Conservation (phyloP, 1,140 invertebrate species). For the Hyles euphorbiae region DNA sequence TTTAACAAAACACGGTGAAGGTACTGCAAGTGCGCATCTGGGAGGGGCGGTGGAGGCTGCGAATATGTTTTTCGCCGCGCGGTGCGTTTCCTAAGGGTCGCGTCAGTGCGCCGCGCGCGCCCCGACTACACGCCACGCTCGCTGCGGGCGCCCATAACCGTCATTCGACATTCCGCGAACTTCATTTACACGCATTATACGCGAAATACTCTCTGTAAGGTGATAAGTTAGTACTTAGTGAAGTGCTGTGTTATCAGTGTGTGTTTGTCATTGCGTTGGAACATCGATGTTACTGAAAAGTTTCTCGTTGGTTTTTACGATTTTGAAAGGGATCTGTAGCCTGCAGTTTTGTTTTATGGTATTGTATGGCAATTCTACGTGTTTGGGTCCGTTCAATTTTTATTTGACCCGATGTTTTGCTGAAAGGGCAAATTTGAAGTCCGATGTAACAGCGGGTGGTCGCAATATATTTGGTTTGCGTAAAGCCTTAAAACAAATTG, state of each 20-base stretch:
- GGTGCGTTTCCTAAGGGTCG: constrained; percentile 17
- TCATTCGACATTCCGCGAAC: constrained; percentile 15
- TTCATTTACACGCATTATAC: constrained; percentile 6
- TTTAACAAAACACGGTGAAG: constrained; percentile 37
- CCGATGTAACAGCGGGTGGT: too few relatives aligned
- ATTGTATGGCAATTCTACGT: constrained; percentile 18
- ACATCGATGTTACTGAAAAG: constrained; percentile 45
- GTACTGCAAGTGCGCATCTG: constrained; percentile 64
- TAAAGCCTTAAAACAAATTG: too few relatives aligned
- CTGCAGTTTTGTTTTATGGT: constrained; percentile 42
- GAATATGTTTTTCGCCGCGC: constrained; percentile 40
- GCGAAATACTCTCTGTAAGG: not conserved
- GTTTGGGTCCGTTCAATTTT: too few relatives aligned
- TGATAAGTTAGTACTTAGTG: not conserved
- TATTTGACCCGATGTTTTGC: too few relatives aligned
- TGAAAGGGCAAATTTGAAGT: too few relatives aligned
- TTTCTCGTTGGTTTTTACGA: constrained; percentile 41
- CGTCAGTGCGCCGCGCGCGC: constrained; percentile 65
- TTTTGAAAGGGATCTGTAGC: constrained; percentile 31
- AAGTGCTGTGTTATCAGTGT: not conserved
- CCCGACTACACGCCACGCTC: constrained; percentile 16
- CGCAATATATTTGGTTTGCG: too few relatives aligned
- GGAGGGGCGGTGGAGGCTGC: constrained; percentile 56
- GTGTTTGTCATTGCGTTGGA: constrained; percentile 33
- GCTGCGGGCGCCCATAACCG: constrained; percentile 21